phyloP scores from a whole-genome alignment of 2,113 vertebrate genomes.

The Anarhynchus alexandrinus region DNA sequence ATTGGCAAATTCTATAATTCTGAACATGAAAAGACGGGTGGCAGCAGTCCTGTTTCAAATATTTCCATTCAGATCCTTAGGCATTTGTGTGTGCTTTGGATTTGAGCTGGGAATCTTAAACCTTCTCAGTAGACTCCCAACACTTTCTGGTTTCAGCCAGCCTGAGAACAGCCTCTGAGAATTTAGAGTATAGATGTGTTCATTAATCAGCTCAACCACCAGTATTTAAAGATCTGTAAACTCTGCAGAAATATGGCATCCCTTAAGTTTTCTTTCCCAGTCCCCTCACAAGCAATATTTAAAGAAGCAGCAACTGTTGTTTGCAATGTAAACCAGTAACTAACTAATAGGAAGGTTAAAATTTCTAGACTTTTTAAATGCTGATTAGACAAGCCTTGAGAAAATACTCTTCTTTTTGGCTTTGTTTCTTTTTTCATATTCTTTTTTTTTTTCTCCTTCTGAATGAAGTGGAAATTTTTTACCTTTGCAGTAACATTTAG shows the following conservation, averaged over 20 bases:
- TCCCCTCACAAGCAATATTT: background rate
- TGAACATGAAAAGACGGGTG: background rate
- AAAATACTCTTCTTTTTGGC: background rate
- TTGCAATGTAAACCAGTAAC: background rate
- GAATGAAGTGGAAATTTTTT: background rate
- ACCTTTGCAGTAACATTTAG: background rate
- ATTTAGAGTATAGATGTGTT: background rate
- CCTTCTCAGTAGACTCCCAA: background rate
- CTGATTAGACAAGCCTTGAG: background rate
- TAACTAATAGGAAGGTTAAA: background rate
- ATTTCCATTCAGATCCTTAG: background rate
- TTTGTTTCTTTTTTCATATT: background rate
- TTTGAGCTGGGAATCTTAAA: background rate
- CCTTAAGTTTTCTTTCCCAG: background rate
- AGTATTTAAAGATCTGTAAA: background rate
- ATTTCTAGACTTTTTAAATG: background rate
- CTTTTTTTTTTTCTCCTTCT: background rate
- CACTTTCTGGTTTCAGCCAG: background rate
- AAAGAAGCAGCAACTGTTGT: background rate
- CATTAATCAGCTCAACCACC: background rate
- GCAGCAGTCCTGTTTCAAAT: background rate
- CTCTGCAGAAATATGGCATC: background rate
- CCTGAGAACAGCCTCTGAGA: background rate
- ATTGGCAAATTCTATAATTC: background rate
- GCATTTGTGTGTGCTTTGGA: background rate